Conservation (phyloP, 2,797 vertebrate species). For the Mallotus villosus region DNA sequence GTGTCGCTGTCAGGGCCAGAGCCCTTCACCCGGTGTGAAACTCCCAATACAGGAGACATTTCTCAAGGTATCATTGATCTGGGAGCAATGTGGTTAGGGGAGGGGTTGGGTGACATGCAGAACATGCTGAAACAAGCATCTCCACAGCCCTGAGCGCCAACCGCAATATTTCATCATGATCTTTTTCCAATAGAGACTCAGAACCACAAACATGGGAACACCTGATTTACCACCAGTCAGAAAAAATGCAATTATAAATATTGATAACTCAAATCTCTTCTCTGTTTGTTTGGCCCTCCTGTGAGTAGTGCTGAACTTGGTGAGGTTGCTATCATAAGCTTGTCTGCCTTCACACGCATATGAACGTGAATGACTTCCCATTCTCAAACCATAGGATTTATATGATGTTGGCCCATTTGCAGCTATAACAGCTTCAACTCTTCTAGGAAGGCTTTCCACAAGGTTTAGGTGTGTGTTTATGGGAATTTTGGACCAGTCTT, state of each 20-base stretch:
- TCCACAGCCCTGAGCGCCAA: conserved; percentile 55
- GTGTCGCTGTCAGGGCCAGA: conserved; percentile 39
- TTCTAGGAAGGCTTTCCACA: too few species aligned
- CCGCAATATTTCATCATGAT: conserved; percentile 73
- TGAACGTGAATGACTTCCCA: too few species aligned
- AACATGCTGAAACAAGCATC: conserved; percentile 78
- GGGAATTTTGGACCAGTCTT: too few species aligned
- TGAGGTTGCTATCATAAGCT: too few species aligned
- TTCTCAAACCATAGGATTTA: too few species aligned
- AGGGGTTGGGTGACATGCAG: conserved; percentile 56
- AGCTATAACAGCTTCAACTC: too few species aligned
- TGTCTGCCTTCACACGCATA: too few species aligned
- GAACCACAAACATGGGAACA: conserved; percentile 49
- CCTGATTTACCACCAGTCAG: conserved; percentile 63
- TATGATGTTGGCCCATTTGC: too few species aligned
- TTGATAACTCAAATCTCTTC: conserved; percentile 53
- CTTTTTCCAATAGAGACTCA: conserved; percentile 64
- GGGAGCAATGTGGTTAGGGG: conserved; percentile 42
- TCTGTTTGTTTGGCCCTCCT: conserved; percentile 32
- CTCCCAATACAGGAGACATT: conserved; percentile 59
- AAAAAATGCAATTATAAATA: conserved; percentile 64
- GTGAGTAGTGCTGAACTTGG: conserved; percentile 14
- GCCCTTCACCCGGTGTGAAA: conserved; percentile 62
- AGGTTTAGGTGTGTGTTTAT: too few species aligned
- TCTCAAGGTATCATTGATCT: conserved; percentile 70